Conservation (phyloP, 2,797 vertebrate genomes). For the Pteronotus mesoamericanus region DNA sequence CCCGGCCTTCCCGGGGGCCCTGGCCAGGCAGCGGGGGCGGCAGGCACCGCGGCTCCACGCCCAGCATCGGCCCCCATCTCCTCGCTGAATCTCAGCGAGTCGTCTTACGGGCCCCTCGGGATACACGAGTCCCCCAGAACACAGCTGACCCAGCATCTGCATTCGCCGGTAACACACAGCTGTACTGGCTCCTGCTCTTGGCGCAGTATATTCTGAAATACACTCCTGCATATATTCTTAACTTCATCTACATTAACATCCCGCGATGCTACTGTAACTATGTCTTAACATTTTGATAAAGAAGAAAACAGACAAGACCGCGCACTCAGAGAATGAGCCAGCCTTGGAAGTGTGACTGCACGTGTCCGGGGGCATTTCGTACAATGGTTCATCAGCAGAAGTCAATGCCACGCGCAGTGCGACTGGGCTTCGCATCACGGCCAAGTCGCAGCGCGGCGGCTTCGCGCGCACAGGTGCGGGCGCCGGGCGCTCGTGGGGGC, state of each 20-base stretch:
- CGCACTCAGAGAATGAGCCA: neutral
- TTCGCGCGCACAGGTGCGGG: neutral
- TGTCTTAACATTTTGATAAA: neutral
- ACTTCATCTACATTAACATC: neutral
- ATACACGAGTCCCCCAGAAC: neutral
- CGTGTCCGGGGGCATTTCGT: neutral
- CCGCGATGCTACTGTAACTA: neutral
- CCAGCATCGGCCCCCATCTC: neutral
- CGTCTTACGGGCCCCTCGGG: too few species aligned
- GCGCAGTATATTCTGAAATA: neutral
- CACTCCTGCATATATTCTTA: neutral
- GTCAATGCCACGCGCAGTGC: neutral
- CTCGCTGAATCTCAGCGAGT: neutral
- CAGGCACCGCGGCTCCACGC: too few species aligned
- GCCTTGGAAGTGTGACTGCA: neutral
- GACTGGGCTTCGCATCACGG: neutral
- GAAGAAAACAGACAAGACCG: neutral
- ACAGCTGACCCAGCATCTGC: neutral
- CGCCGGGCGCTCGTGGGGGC: too few species aligned
- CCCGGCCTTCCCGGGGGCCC: too few species aligned
- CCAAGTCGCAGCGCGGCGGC: neutral
- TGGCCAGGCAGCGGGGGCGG: too few species aligned
- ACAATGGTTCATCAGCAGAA: neutral
- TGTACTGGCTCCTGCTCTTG: too few species aligned
- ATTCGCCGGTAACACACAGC: neutral